Base-by-base conservation (phyloP, 2,797 vertebrate species). In the Semotilus atromaculatus region DNA sequence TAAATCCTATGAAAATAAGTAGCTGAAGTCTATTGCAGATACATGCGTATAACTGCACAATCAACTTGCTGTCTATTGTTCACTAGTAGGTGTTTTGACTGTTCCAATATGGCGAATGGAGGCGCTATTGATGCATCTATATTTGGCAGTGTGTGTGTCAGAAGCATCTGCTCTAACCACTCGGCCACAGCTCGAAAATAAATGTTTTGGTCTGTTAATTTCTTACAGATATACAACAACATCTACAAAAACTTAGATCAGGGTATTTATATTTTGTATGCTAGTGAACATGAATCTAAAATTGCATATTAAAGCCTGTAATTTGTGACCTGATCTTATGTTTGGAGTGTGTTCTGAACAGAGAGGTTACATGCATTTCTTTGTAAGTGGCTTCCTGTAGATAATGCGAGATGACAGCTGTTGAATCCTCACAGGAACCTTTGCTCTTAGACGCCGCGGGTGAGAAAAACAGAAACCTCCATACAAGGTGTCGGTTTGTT, bases 401-500 rank as follows among this genome's bases (percentile, higher is more conserved):
- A 76, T 67, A 70, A 84, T 71, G 38, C n/a, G 16, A 70, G 51
- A 60, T 70, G 75, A 84, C 64, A 84, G 79, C 48, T 70, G 66
- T 70, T 58, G 79, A 81, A 84, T 78, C 74, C 74, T 78, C 66
- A 0, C 31, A 31, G 74, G 38, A 66, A 70, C 64, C 74, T 80
- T 76, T 80, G 40, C 77, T 85, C 76, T 62, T 26, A 83, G 73
- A 77, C 34, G 36, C 58, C 13, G 21, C 5, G 66, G 72, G 79
- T 75, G 72, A 85, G 78, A 77, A 67, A 66, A 70, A 60, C 81
- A 80, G 18, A 55, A 66, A 87, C 85, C 74, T 74, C 45, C 29
- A 66, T 60, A 45, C 45, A 29, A 68, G 40, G 70, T 85, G 82
- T 86, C 85, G 55, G 70, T 23, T 79, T 43, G 86, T 89, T 87